Evolutionary conservation across 2,113 vertebrate genomes (phyloP).

Genomic region (Amblyornis subalaris): DNA sequence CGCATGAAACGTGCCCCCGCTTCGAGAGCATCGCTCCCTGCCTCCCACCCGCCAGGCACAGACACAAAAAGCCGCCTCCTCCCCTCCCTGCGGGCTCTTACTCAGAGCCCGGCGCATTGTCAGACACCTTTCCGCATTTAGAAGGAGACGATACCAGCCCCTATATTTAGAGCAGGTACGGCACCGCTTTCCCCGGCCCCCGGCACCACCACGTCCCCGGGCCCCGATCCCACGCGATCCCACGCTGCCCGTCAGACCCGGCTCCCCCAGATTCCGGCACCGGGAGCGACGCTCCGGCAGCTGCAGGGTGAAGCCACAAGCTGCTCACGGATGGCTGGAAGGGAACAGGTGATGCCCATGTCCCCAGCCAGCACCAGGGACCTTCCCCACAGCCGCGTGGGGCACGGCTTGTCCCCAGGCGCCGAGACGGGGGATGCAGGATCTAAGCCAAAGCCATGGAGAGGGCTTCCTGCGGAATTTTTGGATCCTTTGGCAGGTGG

Average conservation of each 20-base stretch:
- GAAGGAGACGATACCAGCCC: conserved; percentile 2
- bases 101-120: conserved; percentile 38
- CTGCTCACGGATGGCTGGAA: rapidly evolving
- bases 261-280: background rate
- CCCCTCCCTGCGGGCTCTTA: conserved; percentile 18
- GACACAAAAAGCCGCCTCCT: conserved; percentile 23
- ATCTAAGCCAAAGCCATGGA: background rate
- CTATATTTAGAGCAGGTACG: background rate
- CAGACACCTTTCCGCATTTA: conserved; percentile 38
- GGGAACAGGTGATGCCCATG: background rate
- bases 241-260: background rate
- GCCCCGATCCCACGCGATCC: rapidly evolving
- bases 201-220: background rate
- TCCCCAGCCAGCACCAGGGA: background rate
- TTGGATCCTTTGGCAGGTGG: background rate
- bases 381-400: background rate
- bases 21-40: background rate
- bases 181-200: background rate
- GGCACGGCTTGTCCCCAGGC: rapidly evolving
- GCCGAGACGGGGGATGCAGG: background rate
- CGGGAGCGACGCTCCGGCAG: background rate
- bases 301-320: background rate
- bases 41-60: background rate
- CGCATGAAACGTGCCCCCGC: background rate
- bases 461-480: background rate